Evolutionary conservation across 2,113 vertebrate species (phyloP), one percentile per base, ranked within the genome.

Genomic region (Scytalopus superciliaris): DNA sequence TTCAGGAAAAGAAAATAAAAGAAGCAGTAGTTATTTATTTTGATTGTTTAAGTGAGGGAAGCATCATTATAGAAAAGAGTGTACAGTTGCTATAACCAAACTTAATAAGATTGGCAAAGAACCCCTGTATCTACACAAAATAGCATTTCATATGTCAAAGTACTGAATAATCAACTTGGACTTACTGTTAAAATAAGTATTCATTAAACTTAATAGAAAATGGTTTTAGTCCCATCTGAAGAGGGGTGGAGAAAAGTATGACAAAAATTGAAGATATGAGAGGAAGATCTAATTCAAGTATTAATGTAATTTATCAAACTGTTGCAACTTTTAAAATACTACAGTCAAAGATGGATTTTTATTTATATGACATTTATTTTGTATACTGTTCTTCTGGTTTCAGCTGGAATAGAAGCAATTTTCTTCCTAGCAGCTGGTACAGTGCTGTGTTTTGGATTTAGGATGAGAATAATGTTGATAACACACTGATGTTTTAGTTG

Each of bases 1-100:
- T 98, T 97, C 80, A 96, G 91, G 87, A 95, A 92, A 94, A 95
- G 56, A 95, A 96, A 92, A 87, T 78, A 87, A 89, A 96, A 91
- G 33, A 91, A 91, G 50, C 21, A 57, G 57, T 60, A 89, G 90
- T 97, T 97, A 97, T 81, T 94, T 90, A 70, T 55, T 37, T 80
- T 27, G 53, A n/a, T n/a, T n/a, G n/a, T n/a, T n/a, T n/a, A n/a
- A 80, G 40, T 50, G 55, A 83, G 47, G 64, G 69, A 91, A 93
- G 73, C 28, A 75, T 84, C 57, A 91, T 11, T 59, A 30, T 91
- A 75, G 81, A 87, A 47, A 63, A 87, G 31, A 74, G 37, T 55
- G 52, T 69, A 84, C 52, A 94, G 84, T 52, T 83, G 72, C 42
- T 75, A 44, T 44, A 88, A 94, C 22, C 44, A 82, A 89, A 75